Conservation (phyloP, 2,888 invertebrate genomes). For the Calameuta filiformis region DNA sequence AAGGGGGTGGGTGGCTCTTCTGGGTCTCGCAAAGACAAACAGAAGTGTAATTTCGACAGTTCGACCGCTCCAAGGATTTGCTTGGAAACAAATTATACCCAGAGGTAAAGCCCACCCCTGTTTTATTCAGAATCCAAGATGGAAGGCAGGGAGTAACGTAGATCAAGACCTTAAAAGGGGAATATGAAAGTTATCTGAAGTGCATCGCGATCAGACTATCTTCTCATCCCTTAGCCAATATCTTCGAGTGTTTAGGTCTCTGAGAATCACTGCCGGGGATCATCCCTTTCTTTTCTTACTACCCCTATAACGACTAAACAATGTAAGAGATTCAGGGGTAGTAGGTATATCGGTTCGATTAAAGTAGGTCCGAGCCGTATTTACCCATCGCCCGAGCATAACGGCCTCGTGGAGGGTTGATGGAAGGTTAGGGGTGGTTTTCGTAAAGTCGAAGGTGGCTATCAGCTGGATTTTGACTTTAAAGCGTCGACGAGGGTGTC, state of each 20-base stretch:
- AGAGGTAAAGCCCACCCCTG: background rate
- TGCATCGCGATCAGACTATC: background rate
- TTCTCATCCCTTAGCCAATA: background rate
- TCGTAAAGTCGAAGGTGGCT: background rate
- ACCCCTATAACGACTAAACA: background rate
- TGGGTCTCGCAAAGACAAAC: constrained; percentile 7
- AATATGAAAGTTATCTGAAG: background rate
- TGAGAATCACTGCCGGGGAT: background rate
- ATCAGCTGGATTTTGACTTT: background rate
- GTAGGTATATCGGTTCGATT: background rate
- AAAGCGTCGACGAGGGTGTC: background rate
- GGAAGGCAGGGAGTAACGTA: background rate
- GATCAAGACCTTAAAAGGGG: background rate
- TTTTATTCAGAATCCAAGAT: background rate
- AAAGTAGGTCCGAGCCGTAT: background rate
- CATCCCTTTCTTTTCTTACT: background rate
- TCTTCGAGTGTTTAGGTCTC: background rate
- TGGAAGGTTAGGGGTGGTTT: background rate
- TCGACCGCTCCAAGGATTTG: background rate
- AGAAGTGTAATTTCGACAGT: constrained; percentile 17
- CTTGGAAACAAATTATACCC: background rate
- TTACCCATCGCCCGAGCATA: background rate
- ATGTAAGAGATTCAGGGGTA: background rate
- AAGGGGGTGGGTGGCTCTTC: background rate
- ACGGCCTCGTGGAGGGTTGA: background rate